Conservation (phyloP, 2,888 invertebrate genomes). For the Sepiola atlantica region DNA sequence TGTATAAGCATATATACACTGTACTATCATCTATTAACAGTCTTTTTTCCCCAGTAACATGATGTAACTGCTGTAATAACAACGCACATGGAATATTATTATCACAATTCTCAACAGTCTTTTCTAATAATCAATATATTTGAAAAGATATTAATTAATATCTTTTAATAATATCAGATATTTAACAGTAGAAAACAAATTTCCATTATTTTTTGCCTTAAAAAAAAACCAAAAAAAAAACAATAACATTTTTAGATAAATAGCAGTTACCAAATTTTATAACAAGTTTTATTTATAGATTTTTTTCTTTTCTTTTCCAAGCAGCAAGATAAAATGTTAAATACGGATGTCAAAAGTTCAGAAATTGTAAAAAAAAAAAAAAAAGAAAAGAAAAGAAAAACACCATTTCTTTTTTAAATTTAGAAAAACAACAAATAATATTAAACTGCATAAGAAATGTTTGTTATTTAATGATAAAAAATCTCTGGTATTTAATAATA, state of each 20-base stretch:
- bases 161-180: too few species aligned
- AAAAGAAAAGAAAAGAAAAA: too few species aligned
- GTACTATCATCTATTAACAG: slow-evolving; percentile 43
- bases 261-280: slow-evolving; percentile 36
- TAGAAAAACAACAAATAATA: neutral
- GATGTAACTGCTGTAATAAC: slow-evolving; percentile 40
- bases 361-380: neutral
- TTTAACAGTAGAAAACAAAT: neutral
- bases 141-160: neutral
- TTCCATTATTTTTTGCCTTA: neutral
- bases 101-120: slow-evolving; percentile 44
- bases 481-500: neutral
- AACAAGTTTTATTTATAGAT: neutral
- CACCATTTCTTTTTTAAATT: neutral
- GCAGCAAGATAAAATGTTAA: neutral
- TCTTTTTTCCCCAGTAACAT: neutral
- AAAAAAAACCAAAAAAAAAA: too few species aligned
- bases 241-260: slow-evolving; percentile 38
- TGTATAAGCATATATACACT: slow-evolving; percentile 44
- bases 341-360: neutral
- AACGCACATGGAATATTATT: slow-evolving; percentile 41
- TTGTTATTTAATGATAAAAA: too few species aligned
- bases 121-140: neutral
- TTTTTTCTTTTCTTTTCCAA: neutral
- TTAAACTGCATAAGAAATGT: neutral